Evolutionary conservation across 2,888 invertebrate genomes (phyloP), one percentile per base, ranked within the genome.

Genomic region (Metallyticus violacea): DNA sequence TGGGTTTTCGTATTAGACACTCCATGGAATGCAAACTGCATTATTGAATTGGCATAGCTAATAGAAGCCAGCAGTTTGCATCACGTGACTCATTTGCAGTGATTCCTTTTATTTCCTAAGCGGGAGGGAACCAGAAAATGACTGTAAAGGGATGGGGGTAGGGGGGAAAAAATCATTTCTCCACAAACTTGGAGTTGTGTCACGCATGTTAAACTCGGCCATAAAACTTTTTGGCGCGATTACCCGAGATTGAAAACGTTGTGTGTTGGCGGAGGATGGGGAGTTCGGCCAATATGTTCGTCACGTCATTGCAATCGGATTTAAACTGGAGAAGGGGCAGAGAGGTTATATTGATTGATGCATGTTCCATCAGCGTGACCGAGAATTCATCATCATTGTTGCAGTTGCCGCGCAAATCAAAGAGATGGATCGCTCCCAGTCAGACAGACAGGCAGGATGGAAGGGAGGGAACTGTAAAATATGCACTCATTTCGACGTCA

Each of bases 381-480:
- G 83, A 80, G 81, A 84, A 87, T 87, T 87, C 87, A 87, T 87
- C 87, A 87, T 87, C 87, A 86, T 87, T 86, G 86, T 83, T 83
- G 85, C 79, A 78, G 81, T 77, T 81, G 76, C 80, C 87, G 85
- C 81, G 87, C 88, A 88, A 88, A 88, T 88, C 88, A 88, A 81
- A 79, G 85, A 88, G 88, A 88, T 88, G 88, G 83, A 88, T 87
- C 85, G 86, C 87, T 81, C 85, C 82, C 62, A 82, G 79, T 77
- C 79, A 62, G 40, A 62, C 80, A 79, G 81, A 26, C 77, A 26
- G 83, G 25, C 83, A 25, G 78, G 81, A 40, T 77, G 77, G 77
- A n/a, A n/a, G n/a, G 81, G 82, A 84, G 79, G 85, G 40, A 62
- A 82, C 86, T 82, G 86, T 86, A 86, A 88, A 88, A 88, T 88